A percentile compares a stretch with the other conserved stretches of the same genome.
Evolutionary conservation across 2,888 invertebrate species (phyloP).

Genomic region (Epistrophe eligans): DNA sequence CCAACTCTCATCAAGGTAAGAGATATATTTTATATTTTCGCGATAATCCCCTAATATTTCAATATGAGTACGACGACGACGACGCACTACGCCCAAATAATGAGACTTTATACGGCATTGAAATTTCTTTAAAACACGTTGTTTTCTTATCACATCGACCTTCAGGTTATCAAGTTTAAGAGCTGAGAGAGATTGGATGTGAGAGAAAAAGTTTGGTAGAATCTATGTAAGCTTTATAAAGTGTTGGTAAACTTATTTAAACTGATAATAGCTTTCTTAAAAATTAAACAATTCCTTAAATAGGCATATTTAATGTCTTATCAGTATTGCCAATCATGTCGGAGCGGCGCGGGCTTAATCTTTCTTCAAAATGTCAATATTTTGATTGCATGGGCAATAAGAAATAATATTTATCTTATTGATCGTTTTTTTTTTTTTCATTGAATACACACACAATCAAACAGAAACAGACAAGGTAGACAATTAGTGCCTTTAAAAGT

Average conservation of each 20-base stretch:
- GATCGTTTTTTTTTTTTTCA: not conserved
- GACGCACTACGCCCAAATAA: not conserved
- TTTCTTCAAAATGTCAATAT: not conserved
- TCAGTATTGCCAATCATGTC: not conserved
- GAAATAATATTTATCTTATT: not conserved
- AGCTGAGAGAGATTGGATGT: not conserved
- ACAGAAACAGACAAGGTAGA: not conserved
- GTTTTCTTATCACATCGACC: conserved; percentile 1
- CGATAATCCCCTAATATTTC: conserved; percentile 32
- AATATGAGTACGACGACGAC: not conserved
- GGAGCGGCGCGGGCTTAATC: not conserved
- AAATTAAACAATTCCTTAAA: not conserved
- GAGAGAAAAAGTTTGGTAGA: not conserved
- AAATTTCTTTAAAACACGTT: conserved; percentile 14
- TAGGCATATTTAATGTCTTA: conserved; percentile 7
- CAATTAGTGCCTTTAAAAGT: not conserved
- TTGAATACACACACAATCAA: not conserved
- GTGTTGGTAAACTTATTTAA: not conserved
- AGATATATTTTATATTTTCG: conserved; percentile 24
- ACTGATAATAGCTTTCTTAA: conserved; percentile 2
- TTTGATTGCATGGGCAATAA: conserved; percentile 1
- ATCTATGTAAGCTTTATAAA: not conserved
- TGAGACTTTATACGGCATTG: not conserved
- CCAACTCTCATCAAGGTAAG: not conserved
- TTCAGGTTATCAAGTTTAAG: not conserved